Evolutionary conservation across 2,797 vertebrate species (phyloP).

Genomic region (Semotilus atromaculatus): DNA sequence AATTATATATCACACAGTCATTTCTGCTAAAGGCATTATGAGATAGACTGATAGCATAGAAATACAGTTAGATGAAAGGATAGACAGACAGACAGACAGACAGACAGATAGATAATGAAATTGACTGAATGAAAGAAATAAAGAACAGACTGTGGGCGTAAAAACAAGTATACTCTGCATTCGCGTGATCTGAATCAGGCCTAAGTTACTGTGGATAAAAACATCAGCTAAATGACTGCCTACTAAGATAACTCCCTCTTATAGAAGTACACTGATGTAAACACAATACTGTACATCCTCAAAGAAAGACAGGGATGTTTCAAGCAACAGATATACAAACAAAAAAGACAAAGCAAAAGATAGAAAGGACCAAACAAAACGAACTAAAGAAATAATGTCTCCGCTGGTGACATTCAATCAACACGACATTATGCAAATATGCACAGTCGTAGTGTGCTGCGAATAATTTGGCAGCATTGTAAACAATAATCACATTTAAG

Average conservation of each 20-base stretch:
- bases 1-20: neutral
- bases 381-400: constrained; percentile 9
- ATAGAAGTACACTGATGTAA: neutral
- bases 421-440: constrained; percentile 68
- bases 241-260: neutral
- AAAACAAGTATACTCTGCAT: constrained; percentile 8
- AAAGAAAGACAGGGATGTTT: constrained; percentile 45
- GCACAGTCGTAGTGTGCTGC: constrained; percentile 28
- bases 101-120: neutral
- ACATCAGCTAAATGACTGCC: constrained; percentile 5
- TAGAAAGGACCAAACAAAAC: neutral
- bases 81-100: neutral
- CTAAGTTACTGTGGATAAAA: neutral
- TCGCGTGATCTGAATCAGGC: neutral
- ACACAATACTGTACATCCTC: constrained; percentile 42
- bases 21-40: constrained; percentile 5
- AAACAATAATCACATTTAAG: constrained; percentile 77
- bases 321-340: constrained; percentile 40
- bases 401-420: constrained; percentile 45
- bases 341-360: constrained; percentile 44
- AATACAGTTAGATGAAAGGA: neutral
- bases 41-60: neutral
- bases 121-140: neutral
- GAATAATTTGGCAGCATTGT: constrained; percentile 54
- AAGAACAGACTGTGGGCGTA: neutral